Evolutionary conservation across 2,797 vertebrate species (phyloP), one percentile per base, ranked within the genome.

Genomic region (Ptychobarbus kaznakovi): DNA sequence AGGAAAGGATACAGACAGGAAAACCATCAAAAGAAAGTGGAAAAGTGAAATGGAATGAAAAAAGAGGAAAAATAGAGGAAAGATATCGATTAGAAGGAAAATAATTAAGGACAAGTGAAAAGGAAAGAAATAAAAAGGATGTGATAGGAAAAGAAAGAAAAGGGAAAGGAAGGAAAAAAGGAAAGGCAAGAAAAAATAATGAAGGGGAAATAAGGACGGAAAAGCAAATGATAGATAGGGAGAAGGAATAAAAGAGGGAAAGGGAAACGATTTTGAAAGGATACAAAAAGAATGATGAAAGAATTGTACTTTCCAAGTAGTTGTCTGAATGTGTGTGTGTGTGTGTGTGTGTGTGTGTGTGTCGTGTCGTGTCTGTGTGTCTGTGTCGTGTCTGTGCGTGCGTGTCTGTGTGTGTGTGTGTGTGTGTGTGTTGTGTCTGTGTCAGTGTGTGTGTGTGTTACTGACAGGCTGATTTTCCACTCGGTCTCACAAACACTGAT

Each of bases 401-500:
- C 63, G 44, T 28, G 25, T 28, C n/a, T 42, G 32, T 65, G 61
- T 75, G 42, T 25, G n/a, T 25, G 53, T 72, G 49, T 38, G 28
- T 66, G 65, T 76, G 6, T 0, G 32, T 32, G 32, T 32, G 32
- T n/a, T n/a, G n/a, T n/a, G n/a, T n/a, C n/a, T n/a, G n/a, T n/a
- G n/a, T n/a, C n/a, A n/a, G n/a, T n/a, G n/a, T n/a, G 35, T 56
- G 35, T 66, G 65, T 77, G 44, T 32, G 28, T 32, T 53, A 74
- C 40, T 58, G 78, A 81, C 76, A 83, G 32, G 32, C 22, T 15
- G 44, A 66, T 83, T 66, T 83, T 83, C 81, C 81, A 83, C 42
- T 75, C 70, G 66, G 72, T 75, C 72, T 66, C 58, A 83, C 72
- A 83, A 75, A 83, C 32, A 32, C 58, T 66, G 81, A 83, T 83